Evolutionary conservation across 2,113 vertebrate genomes (phyloP).

Genomic region (Athene noctua): DNA sequence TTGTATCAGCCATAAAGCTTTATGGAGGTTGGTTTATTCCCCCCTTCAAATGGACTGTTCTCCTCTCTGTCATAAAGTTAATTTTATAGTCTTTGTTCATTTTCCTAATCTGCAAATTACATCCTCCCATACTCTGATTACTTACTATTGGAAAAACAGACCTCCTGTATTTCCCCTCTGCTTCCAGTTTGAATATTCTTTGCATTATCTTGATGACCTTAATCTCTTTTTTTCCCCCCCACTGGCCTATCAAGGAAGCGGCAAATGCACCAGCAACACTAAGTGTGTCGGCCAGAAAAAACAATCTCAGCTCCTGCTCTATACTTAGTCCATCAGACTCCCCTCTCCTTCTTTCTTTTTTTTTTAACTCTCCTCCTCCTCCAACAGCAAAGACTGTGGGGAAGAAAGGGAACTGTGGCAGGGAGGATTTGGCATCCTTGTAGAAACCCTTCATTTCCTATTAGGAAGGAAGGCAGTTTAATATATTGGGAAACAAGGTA

Average conservation of each 20-base stretch:
- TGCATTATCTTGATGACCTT: slow-evolving; percentile 79
- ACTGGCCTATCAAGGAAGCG: slow-evolving; percentile 56
- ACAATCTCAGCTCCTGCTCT: slow-evolving; percentile 4
- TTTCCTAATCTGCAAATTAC: slow-evolving; percentile 82
- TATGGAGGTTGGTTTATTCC: slow-evolving; percentile 46
- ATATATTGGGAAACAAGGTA: slow-evolving; percentile 14
- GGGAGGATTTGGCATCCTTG: slow-evolving; percentile 26
- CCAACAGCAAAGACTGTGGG: slow-evolving; percentile 3
- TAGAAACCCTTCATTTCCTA: slow-evolving; percentile 53
- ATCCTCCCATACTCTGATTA: slow-evolving; percentile 77
- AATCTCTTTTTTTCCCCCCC: slow-evolving; percentile 50
- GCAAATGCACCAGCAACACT: slow-evolving; percentile 37
- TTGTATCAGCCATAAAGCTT: slow-evolving; percentile 49
- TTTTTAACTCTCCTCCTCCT: neutral
- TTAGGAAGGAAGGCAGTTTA: slow-evolving; percentile 42
- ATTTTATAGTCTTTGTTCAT: slow-evolving; percentile 82
- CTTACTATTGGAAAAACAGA: slow-evolving; percentile 78
- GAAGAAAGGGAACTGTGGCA: slow-evolving; percentile 9
- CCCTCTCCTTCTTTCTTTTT: neutral
- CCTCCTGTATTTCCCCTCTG: slow-evolving; percentile 56
- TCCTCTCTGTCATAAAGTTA: slow-evolving; percentile 74
- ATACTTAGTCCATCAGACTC: neutral
- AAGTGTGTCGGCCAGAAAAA: slow-evolving; percentile 23
- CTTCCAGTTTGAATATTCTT: slow-evolving; percentile 77
- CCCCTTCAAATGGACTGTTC: slow-evolving; percentile 22